phyloP scores from a whole-genome alignment of 1,140 invertebrate genomes.

The Conus ventricosus region DNA sequence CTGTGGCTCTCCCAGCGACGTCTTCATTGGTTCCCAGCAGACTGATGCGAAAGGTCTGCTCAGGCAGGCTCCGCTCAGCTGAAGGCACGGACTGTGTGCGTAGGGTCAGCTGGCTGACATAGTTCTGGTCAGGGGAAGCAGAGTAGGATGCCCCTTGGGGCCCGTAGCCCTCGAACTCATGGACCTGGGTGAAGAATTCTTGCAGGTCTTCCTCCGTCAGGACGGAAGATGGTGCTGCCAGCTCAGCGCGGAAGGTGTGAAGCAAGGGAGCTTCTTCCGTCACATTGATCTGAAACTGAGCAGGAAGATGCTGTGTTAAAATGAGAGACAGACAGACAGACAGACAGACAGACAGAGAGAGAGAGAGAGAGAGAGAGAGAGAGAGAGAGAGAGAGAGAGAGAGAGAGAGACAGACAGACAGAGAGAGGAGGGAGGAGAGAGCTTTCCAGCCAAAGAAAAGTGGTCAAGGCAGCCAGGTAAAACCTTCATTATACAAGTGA shows the following conservation, averaged over 20 bases:
- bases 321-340: not conserved
- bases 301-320: conserved; percentile 28
- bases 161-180: conserved; percentile 66
- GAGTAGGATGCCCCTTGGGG: conserved; percentile 48
- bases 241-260: conserved; percentile 71
- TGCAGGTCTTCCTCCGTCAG: conserved; percentile 71
- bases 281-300: conserved; percentile 67
- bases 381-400: too few species aligned
- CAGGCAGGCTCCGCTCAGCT: conserved; percentile 31
- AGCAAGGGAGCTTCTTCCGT: conserved; percentile 68
- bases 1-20: conserved; percentile 12
- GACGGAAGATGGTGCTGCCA: conserved; percentile 69
- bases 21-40: conserved; percentile 25
- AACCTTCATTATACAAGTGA: too few species aligned
- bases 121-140: conserved; percentile 46
- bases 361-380: too few species aligned
- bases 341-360: too few species aligned
- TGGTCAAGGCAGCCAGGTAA: too few species aligned
- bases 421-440: too few species aligned
- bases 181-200: conserved; percentile 65
- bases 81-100: conserved; percentile 28
- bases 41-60: conserved; percentile 34
- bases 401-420: too few species aligned
- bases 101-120: conserved; percentile 43
- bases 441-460: too few species aligned